These are phyloP conservation scores for Propithecus deckenii DNA, from an alignment of 2,797 vertebrate species.

Conservation along the genomic window DNA sequence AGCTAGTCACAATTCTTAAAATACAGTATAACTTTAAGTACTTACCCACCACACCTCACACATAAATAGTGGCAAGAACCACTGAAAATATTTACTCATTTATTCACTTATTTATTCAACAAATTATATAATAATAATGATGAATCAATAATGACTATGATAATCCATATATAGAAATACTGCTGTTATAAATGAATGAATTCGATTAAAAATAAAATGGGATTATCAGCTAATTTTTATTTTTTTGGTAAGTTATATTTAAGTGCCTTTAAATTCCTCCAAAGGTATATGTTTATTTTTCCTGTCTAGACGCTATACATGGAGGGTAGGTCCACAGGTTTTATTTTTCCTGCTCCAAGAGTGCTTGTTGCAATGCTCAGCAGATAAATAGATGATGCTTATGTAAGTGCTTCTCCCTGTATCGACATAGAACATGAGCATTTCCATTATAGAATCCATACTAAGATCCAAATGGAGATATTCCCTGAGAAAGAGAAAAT, in stretches of 20 bases:
- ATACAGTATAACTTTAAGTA: not conserved
- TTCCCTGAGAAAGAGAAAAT: constrained; percentile 9
- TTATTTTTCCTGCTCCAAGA: constrained; percentile 33
- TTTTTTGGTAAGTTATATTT: constrained; percentile 20
- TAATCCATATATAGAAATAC: not conserved
- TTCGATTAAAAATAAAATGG: constrained; percentile 1
- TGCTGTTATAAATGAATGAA: not conserved
- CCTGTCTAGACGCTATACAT: not conserved
- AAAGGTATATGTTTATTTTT: not conserved
- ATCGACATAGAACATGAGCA: constrained; percentile 15
- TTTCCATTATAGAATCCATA: constrained; percentile 20
- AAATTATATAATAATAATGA: not conserved
- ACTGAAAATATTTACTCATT: not conserved
- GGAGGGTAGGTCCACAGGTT: not conserved
- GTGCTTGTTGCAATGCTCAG: not conserved
- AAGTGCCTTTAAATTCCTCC: not conserved
- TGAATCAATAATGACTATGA: not conserved
- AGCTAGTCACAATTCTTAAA: not conserved
- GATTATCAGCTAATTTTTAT: not conserved
- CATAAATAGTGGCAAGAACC: constrained; percentile 4
- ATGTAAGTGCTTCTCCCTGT: not conserved
- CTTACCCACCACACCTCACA: not conserved
- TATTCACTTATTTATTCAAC: not conserved
- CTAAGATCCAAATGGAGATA: not conserved
- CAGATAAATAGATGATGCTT: constrained; percentile 19